Base-by-base conservation (phyloP, 2,797 vertebrate genomes). In the Aeoliscus strigatus region DNA sequence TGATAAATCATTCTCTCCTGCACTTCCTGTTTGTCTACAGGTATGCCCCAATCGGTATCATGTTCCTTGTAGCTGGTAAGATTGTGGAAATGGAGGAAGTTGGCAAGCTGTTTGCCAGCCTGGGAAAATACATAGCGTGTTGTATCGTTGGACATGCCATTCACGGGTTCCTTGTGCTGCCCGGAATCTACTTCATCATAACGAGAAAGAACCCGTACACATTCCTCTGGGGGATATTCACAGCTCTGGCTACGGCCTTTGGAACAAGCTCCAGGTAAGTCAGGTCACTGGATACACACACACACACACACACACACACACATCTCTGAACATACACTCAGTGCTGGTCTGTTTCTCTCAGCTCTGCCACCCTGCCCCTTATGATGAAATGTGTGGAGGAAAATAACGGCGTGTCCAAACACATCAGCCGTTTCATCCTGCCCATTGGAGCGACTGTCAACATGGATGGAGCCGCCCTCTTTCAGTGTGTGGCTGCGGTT, bases 361-460 rank as follows among this genome's bases (percentile, higher is more conserved):
- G 93, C 78, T 93, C 93, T 0, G 93, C 93, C 74, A 91, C 93
- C 0, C 72, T 95, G 51, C 92, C 91, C 0, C 86, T 93, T 66
- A 94, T 94, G 93, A 95, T 94, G 88, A 93, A 91, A 69, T 93
- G 88, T 0, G 90, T 95, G 28, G 93, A 95, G 73, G 93, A 94
- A 71, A 91, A 85, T 12, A 95, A 95, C 0, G 90, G 91, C 0
- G 80, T 94, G 3, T 85, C 89, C 10, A 93, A 89, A 53, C 91
- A 92, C 41, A 93, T 95, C 80, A 94, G 93, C 69, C 90, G 92
- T 3, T 95, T 95, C 63, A 92, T 95, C 70, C 83, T 94, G 27
- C 93, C 93, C 40, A 95, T 95, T 1, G 93, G 93, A 0, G 92
- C 92, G 8, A 94, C 93, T 0, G 91, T 95, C 51, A 95, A 94